Evolutionary conservation across 2,888 invertebrate genomes (phyloP), one percentile per base, ranked within the genome.

Genomic region (Ellobium chinense): DNA sequence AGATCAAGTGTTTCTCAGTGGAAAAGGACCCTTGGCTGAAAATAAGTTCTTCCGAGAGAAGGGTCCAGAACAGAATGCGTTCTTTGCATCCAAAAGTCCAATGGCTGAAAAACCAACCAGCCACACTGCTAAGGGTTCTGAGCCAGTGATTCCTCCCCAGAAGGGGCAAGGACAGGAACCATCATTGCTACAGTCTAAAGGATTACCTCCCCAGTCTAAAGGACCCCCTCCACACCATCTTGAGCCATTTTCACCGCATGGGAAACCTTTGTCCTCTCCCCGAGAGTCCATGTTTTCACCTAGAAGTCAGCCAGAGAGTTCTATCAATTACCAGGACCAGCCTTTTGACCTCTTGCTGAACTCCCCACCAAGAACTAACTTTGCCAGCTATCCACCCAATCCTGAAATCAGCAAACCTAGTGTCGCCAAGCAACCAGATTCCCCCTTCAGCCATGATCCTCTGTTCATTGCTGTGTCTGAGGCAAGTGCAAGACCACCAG

Each of bases 261-360:
- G 39, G 9, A 77, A 77, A 68, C 9, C 27, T 58, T 21, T 58
- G 9, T 12, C 56, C 18, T 12, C 14, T 9, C 12, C 24, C 24
- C 62, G 54, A 36, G 78, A 78, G n/a, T 65, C 72, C 1, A 36
- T 78, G 66, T 78, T 78, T 56, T 78, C 78, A 36, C 78, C 78
- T 12, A 78, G 72, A 72, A 18, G 21, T 46, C 56, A 27, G n/a
- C 66, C 34, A 4, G 77, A 77, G 18, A 58, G 21, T 21, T 24
- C 68, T 12, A 60, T 65, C 60, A 68, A 27, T 36, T 63, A 70
- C 27, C n/a, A 58, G 12, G 74, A 80, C 7, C 74, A 58, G 46
- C 39, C 62, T 27, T 39, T 80, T 65, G 75, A 80, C 56, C 62
- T 80, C 27, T 60, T 80, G 60, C 39, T 80, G 7, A 80, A 80